These are phyloP conservation scores for Porphyrio hochstetteri DNA, from an alignment of 2,113 vertebrate species.

Conservation along the genomic window DNA sequence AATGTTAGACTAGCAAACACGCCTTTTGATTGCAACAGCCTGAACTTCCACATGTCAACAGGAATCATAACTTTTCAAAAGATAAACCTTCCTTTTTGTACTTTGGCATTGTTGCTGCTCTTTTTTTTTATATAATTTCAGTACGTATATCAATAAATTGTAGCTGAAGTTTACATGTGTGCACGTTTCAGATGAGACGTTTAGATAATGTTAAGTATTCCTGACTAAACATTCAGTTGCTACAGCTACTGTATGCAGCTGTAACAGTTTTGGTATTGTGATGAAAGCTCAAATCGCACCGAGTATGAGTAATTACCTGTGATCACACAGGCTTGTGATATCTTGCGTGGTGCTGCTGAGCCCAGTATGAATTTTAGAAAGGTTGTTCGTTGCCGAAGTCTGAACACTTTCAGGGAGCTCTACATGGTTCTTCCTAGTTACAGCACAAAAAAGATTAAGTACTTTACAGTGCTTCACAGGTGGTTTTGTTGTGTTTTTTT, in stretches of 20 bases:
- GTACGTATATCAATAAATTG: background rate
- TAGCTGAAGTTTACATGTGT: conserved; percentile 7
- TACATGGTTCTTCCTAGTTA: background rate
- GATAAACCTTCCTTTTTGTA: conserved; percentile 26
- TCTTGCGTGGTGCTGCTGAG: conserved; percentile 25
- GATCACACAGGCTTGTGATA: conserved; percentile 38
- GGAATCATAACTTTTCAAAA: conserved; percentile 37
- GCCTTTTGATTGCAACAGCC: conserved; percentile 62
- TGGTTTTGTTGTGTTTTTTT: background rate
- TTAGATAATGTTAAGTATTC: background rate
- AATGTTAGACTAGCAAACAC: conserved; percentile 59
- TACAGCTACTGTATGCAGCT: conserved; percentile 18
- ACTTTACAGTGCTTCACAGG: background rate
- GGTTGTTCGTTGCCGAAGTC: background rate
- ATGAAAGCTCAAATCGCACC: background rate
- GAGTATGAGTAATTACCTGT: conserved; percentile 28
- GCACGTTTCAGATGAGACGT: background rate
- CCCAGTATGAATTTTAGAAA: background rate
- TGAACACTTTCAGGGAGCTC: background rate
- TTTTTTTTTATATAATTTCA: conserved; percentile 1
- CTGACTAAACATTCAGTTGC: background rate
- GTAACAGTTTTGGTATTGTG: conserved; percentile 20
- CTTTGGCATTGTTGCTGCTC: background rate
- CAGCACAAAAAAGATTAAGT: background rate
- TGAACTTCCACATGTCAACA: conserved; percentile 59